Conservation (phyloP, 2,797 vertebrate species). For the Ispidina lecontei region DNA sequence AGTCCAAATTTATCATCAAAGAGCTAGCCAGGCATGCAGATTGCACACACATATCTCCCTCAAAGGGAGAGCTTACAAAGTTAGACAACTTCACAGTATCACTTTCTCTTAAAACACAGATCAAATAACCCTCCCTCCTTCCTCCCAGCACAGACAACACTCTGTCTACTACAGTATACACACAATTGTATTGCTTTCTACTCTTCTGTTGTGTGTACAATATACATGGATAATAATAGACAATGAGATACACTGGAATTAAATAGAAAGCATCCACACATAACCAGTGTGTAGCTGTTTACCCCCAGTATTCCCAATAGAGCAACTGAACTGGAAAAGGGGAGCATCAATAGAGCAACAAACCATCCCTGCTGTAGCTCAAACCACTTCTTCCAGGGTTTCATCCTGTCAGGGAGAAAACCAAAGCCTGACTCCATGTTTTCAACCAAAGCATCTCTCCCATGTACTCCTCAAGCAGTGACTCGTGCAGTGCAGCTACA, state of each 20-base stretch:
- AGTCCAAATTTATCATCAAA: slow-evolving; percentile 63
- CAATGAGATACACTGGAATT: background rate
- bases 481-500: background rate
- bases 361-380: background rate
- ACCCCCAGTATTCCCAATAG: background rate
- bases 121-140: slow-evolving; percentile 55
- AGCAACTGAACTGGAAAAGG: background rate
- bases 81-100: slow-evolving; percentile 54
- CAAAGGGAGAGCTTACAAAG: slow-evolving; percentile 71
- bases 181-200: slow-evolving; percentile 16
- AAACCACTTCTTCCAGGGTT: background rate
- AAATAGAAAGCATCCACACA: background rate
- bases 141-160: slow-evolving; percentile 39
- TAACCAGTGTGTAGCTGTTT: background rate
- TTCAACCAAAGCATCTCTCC: slow-evolving; percentile 17
- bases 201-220: background rate
- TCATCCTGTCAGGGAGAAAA: background rate
- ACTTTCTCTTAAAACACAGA: slow-evolving; percentile 41
- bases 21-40: slow-evolving; percentile 55
- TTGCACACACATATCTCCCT: slow-evolving; percentile 60
- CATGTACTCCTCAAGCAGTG: background rate
- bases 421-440: background rate
- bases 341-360: background rate
- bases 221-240: background rate
- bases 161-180: background rate